These are phyloP conservation scores for Drosophila pachea DNA, from an alignment of 1,140 invertebrate genomes.

Conservation along the genomic window DNA sequence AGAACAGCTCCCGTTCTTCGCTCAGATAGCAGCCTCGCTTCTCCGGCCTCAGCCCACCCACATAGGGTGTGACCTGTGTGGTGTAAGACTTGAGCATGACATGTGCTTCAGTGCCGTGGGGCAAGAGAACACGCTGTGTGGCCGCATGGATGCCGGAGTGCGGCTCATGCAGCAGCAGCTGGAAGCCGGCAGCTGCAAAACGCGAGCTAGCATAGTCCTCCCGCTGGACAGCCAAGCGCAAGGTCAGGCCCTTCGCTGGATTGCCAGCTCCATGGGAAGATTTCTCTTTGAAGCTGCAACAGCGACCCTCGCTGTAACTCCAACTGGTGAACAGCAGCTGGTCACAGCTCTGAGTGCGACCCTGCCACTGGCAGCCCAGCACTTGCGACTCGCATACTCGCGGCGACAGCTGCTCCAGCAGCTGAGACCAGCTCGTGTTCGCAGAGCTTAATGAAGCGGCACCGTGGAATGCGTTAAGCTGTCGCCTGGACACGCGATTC, in stretches of 20 bases:
- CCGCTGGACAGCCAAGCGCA: constrained; percentile 79
- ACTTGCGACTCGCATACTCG: constrained; percentile 80
- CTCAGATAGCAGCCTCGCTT: constrained; percentile 81
- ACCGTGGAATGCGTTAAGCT: constrained; percentile 13
- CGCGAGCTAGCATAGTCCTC: constrained; percentile 77
- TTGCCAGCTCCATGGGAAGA: constrained; percentile 82
- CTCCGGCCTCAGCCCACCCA: constrained; percentile 17
- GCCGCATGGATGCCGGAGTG: constrained; percentile 80
- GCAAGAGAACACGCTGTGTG: constrained; percentile 63
- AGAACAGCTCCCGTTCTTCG: constrained; percentile 79
- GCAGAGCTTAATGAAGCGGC: constrained; percentile 51
- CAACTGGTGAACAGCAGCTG: constrained; percentile 80
- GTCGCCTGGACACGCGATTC: constrained; percentile 29
- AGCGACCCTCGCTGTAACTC: constrained; percentile 80
- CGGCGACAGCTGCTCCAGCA: constrained; percentile 75
- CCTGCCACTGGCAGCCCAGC: constrained; percentile 83
- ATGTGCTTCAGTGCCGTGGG: constrained; percentile 23
- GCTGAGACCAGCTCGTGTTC: constrained; percentile 41
- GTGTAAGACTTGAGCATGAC: constrained; percentile 46
- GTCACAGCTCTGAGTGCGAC: constrained; percentile 79
- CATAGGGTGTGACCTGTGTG: constrained; percentile 26
- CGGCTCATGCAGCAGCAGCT: constrained; percentile 80
- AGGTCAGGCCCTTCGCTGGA: constrained; percentile 81
- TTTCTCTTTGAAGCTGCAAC: constrained; percentile 84
- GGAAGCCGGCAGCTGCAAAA: constrained; percentile 30